phyloP scores from a whole-genome alignment of 2,888 invertebrate species.

The Ophonus ardosiacus region DNA sequence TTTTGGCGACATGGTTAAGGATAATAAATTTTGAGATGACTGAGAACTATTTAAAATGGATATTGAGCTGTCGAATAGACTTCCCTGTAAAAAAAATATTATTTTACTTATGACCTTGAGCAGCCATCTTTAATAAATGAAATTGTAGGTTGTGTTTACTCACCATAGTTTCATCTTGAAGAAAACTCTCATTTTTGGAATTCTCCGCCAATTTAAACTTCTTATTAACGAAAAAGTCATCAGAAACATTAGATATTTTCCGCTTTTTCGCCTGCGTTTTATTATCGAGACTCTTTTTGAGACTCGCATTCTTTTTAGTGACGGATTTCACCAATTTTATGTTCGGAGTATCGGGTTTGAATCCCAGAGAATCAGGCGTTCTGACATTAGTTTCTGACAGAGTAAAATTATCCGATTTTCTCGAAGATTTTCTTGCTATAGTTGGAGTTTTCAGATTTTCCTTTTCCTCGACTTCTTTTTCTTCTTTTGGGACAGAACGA shows the following conservation, averaged over 20 bases:
- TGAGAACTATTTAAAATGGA: neutral
- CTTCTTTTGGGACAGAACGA: neutral
- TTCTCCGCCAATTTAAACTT: constrained; percentile 1
- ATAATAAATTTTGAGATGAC: neutral
- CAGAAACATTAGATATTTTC: constrained; percentile 31
- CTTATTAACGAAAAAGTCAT: constrained; percentile 4
- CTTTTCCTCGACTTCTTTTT: neutral
- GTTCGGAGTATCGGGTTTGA: constrained; percentile 6
- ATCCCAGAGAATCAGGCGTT: constrained; percentile 46
- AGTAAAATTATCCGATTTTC: neutral
- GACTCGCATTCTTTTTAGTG: constrained; percentile 41
- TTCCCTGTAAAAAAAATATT: neutral
- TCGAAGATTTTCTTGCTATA: neutral
- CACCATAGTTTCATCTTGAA: constrained; percentile 14
- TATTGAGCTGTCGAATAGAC: neutral
- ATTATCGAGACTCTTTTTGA: constrained; percentile 42
- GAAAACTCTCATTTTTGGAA: neutral
- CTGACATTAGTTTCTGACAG: constrained; percentile 1
- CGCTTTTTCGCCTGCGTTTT: constrained; percentile 37
- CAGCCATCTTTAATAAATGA: too few species aligned
- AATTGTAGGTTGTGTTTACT: neutral
- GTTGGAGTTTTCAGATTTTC: constrained; percentile 35
- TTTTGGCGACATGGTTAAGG: neutral
- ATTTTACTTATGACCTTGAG: too few species aligned
- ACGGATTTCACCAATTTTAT: constrained; percentile 48